A percentile compares a stretch with the other conserved stretches of the same genome.
Conservation (phyloP, 2,888 invertebrate species). For the Ernsta delagoae region DNA sequence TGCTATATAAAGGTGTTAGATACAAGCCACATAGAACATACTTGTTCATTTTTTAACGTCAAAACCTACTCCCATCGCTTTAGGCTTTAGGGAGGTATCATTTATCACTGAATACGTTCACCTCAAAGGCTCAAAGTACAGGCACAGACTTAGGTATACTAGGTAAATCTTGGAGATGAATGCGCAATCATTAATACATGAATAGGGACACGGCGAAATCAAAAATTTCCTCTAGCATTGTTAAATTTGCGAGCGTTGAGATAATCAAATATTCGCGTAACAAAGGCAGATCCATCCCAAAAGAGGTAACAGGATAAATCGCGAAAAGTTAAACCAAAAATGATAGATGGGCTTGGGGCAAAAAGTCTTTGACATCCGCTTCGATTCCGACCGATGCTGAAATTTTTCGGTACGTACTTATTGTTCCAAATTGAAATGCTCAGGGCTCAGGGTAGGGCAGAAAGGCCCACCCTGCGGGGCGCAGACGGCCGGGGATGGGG, state of each 20-base stretch:
- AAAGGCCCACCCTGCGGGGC: conserved; percentile 39
- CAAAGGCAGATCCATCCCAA: conserved; percentile 24
- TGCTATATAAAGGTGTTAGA: not conserved
- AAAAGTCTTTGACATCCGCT: conserved; percentile 38
- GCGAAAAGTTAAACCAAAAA: conserved; percentile 33
- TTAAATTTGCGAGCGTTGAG: conserved; percentile 12
- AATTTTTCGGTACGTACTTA: conserved; percentile 40
- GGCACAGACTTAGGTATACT: not conserved
- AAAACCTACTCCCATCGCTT: conserved; percentile 22
- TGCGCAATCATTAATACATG: conserved; percentile 24
- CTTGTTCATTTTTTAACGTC: conserved; percentile 28
- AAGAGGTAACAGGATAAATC: conserved; percentile 36
- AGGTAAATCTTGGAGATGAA: conserved; percentile 5
- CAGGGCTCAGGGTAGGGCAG: conserved; percentile 43
- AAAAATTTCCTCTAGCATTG: conserved; percentile 13
- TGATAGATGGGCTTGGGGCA: conserved; percentile 29
- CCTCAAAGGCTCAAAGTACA: conserved; percentile 19
- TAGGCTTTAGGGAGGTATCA: conserved; percentile 28
- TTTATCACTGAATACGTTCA: conserved; percentile 31
- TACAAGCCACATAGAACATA: not conserved
- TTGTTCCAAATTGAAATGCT: conserved; percentile 56
- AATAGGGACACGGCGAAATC: not conserved
- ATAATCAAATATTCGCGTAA: conserved; percentile 30
- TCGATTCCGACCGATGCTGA: conserved; percentile 39
- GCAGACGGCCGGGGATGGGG: conserved; percentile 45